A percentile compares a stretch with the other conserved stretches of the same genome.
These are phyloP conservation scores for Mesitornis unicolor DNA, from an alignment of 2,113 vertebrate genomes.

Conservation along the genomic window DNA sequence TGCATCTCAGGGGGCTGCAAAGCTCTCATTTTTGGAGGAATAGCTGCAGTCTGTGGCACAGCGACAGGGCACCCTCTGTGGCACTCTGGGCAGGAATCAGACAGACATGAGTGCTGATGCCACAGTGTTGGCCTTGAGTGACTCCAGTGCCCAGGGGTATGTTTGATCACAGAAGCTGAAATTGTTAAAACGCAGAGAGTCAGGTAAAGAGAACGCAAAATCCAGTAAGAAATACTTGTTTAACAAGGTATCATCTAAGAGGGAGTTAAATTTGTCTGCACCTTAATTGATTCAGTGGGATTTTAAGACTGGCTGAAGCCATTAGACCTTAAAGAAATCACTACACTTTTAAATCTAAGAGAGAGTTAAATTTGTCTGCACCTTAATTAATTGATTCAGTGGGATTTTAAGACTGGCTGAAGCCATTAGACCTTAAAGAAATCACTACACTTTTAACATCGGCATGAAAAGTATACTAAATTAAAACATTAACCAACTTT, in stretches of 20 bases:
- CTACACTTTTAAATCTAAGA: not conserved
- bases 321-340: not conserved
- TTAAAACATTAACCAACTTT: not conserved
- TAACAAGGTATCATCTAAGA: not conserved
- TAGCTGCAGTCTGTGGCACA: not conserved
- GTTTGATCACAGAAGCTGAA: not conserved
- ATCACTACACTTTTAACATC: not conserved
- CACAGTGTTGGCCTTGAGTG: not conserved
- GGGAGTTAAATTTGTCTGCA: not conserved
- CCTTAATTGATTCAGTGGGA: not conserved
- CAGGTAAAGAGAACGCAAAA: not conserved
- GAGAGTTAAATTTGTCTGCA: not conserved
- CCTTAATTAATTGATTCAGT: not conserved
- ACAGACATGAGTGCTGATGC: rapidly evolving
- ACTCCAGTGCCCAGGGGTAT: not conserved
- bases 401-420: not conserved
- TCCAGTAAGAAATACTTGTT: not conserved
- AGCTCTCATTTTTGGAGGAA: not conserved
- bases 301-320: not conserved
- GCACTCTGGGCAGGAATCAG: not conserved
- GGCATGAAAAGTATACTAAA: not conserved
- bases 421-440: not conserved
- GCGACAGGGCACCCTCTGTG: not conserved
- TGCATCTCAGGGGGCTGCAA: rapidly evolving
- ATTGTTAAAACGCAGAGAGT: not conserved